Evolutionary conservation across 2,888 invertebrate genomes (phyloP).

Genomic region (Drosophila limbata): DNA sequence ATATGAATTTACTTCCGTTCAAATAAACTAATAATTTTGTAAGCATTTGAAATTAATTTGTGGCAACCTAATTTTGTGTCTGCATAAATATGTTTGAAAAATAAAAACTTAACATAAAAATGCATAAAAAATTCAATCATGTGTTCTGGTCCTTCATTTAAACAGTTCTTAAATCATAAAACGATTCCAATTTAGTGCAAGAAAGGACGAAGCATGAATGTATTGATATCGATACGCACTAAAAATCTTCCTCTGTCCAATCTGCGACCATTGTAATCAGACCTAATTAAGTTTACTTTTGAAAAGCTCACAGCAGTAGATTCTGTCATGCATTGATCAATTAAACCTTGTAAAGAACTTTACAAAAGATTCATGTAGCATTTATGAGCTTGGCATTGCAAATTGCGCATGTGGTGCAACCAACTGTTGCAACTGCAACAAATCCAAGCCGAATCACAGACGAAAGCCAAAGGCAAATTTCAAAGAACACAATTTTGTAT

Average conservation of each 20-base stretch:
- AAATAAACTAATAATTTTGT: too few species aligned
- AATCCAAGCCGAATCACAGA: conserved; percentile 9
- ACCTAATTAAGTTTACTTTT: conserved; percentile 1
- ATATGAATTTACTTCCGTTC: too few species aligned
- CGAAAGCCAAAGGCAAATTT: conserved; percentile 12
- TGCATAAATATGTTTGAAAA: too few species aligned
- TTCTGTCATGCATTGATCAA: conserved; percentile 2
- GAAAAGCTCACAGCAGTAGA: background rate
- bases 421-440: conserved; percentile 10
- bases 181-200: too few species aligned
- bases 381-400: conserved; percentile 6
- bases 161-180: too few species aligned
- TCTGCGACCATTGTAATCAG: background rate
- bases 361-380: background rate
- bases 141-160: too few species aligned
- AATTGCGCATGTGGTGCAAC: conserved; percentile 5
- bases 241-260: background rate
- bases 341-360: background rate
- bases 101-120: too few species aligned
- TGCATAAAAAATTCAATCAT: too few species aligned
- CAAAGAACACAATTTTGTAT: background rate
- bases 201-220: background rate
- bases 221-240: background rate
- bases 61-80: too few species aligned
- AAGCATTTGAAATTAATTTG: too few species aligned